Evolutionary conservation across 1,140 invertebrate species (phyloP).

Genomic region (Dinoponera quadriceps): DNA sequence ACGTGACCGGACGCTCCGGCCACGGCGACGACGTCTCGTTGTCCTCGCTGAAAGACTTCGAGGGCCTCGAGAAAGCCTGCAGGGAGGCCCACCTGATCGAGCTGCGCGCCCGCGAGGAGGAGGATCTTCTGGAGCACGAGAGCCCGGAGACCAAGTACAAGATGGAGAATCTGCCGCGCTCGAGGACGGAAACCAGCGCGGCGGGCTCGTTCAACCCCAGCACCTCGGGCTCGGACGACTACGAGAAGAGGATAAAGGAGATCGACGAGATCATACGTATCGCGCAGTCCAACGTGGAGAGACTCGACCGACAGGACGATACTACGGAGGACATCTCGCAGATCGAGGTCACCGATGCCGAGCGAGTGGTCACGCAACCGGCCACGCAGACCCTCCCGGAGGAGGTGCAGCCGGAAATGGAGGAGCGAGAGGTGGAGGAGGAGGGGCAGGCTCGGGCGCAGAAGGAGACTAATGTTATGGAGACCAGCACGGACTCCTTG

Average conservation of each 20-base stretch:
- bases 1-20: slow-evolving; percentile 87
- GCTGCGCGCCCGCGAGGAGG: slow-evolving; percentile 93
- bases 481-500: slow-evolving; percentile 88
- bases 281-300: slow-evolving; percentile 90
- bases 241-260: slow-evolving; percentile 90
- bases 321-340: slow-evolving; percentile 84
- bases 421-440: neutral
- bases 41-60: slow-evolving; percentile 97
- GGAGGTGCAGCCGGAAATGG: neutral
- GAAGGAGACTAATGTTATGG: slow-evolving; percentile 84
- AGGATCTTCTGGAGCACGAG: slow-evolving; percentile 91
- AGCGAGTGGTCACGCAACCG: slow-evolving; percentile 59
- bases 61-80: slow-evolving; percentile 95
- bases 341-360: slow-evolving; percentile 80
- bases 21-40: slow-evolving; percentile 96
- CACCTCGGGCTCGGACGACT: slow-evolving; percentile 88
- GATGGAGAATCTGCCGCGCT: slow-evolving; percentile 79
- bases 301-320: slow-evolving; percentile 87
- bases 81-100: slow-evolving; percentile 93
- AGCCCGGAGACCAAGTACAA: slow-evolving; percentile 87
- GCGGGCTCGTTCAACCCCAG: slow-evolving; percentile 84
- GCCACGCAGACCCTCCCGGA: neutral
- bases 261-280: slow-evolving; percentile 91
- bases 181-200: slow-evolving; percentile 76
- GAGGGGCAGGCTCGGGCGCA: neutral